A percentile compares a stretch with the other conserved stretches of the same genome.
Evolutionary conservation across 1,140 invertebrate genomes (phyloP).

Genomic region (Brachionus koreanus): DNA sequence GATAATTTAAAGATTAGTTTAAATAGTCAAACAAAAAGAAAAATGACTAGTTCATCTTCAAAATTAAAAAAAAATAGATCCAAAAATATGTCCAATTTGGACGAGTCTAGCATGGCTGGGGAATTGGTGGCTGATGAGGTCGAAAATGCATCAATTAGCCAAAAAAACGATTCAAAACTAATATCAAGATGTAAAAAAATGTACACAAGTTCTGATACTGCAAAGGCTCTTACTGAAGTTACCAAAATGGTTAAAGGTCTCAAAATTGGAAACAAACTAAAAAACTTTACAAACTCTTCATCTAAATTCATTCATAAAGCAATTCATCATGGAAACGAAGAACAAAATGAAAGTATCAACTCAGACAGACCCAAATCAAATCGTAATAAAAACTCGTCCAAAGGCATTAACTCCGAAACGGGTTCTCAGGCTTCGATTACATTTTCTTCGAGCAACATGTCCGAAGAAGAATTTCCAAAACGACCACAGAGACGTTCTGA

Average conservation of each 20-base stretch:
- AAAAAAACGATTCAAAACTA: neutral
- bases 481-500: neutral
- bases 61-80: neutral
- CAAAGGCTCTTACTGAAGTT: slow-evolving; percentile 1
- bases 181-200: slow-evolving; percentile 36
- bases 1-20: slow-evolving; percentile 8
- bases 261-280: slow-evolving; percentile 34
- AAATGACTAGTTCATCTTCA: neutral
- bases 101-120: neutral
- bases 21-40: slow-evolving; percentile 12
- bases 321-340: neutral
- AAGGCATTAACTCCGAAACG: neutral
- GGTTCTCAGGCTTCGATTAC: neutral
- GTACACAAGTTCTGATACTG: slow-evolving; percentile 24
- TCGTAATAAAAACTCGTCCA: neutral
- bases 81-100: neutral
- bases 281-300: neutral
- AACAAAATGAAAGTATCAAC: neutral
- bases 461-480: slow-evolving; percentile 6
- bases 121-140: neutral
- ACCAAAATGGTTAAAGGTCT: slow-evolving; percentile 31
- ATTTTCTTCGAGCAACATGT: neutral
- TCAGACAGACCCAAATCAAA: neutral
- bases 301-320: slow-evolving; percentile 2
- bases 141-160: neutral